Percentiles rank a stretch among this genome's conserved stretches.
phyloP scores from a whole-genome alignment of 2,113 vertebrate species.

The Tetrax tetrax region DNA sequence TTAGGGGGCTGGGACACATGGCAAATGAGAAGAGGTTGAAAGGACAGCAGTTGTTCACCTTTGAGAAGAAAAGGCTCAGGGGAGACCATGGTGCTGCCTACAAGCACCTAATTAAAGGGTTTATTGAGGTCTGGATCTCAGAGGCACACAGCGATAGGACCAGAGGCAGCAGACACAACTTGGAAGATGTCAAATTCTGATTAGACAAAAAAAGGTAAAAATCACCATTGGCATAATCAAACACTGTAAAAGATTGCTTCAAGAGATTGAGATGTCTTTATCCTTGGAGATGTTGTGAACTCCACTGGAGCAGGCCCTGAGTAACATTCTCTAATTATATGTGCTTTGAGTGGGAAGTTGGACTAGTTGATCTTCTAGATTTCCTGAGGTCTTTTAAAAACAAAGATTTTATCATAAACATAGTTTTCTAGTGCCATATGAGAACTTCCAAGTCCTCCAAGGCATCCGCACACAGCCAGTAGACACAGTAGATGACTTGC shows the following conservation, averaged over 20 bases:
- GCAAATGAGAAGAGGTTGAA: background rate
- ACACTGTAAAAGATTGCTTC: background rate
- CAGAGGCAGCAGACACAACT: background rate
- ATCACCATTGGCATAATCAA: background rate
- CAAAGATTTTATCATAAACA: background rate
- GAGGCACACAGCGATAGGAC: background rate
- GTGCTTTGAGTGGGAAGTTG: background rate
- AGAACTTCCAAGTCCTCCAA: background rate
- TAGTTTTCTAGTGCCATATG: background rate
- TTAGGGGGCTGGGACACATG: background rate
- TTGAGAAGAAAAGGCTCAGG: background rate
- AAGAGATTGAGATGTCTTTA: background rate
- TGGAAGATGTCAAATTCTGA: background rate
- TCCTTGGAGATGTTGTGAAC: background rate
- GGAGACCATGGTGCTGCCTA: background rate
- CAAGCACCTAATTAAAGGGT: background rate
- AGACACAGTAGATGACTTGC: background rate
- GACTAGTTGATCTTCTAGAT: background rate
- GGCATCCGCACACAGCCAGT: background rate
- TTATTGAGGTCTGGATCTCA: background rate
- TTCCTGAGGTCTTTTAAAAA: background rate
- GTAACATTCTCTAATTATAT: background rate
- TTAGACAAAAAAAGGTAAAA: accelerated
- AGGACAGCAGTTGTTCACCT: background rate
- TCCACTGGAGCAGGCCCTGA: background rate